Base-by-base conservation (phyloP, 1,140 invertebrate species). In the Steinernema khuongi region DNA sequence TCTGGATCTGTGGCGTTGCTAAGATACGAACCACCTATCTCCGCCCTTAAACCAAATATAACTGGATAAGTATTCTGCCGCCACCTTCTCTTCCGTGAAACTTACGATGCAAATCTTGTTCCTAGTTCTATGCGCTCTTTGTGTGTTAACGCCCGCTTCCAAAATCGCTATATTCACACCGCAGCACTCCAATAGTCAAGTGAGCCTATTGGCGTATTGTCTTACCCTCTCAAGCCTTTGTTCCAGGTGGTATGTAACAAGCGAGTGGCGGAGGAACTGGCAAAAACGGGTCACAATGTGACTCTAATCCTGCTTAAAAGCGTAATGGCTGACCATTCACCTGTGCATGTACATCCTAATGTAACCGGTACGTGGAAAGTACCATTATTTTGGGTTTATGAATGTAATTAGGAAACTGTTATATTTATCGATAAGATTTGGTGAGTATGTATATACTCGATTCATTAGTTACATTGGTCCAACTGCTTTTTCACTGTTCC, bases 251-350 rank as follows among this genome's bases (percentile, higher is more conserved):
- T 71, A 19, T 71, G 30, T 2, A 71, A 71, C 70, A 71, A 71
- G 32, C 30, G 70, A n/a, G 70, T 71, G 2, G 18, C 18, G 18
- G 70, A 71, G 33, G 70, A 71, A 7, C 44, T 71, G 14, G 1
- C 50, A 33, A 71, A 71, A 41, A 17, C 31, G 66, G 70, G 70
- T 17, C 70, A 71, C 70, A 22, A 71, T 50, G 70, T 71, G 32
- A 71, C 70, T 17, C 18, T 71, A 14, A 43, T 36, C 70, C 1
- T 71, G 30, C 1, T 71, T 11, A 31, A 1, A 29, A 18, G 2
- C 17, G 18, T 71, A 22, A 33, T 22, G 1, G n/a, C 1, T 31
- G 29, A 31, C 18, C 33, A 7, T 30, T 33, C 30, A 11, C n/a
- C 18, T 19, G 22, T 71, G 2, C 22, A 71, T 19, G 50, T 71